Evolutionary conservation across 2,888 invertebrate genomes (phyloP).

Genomic region (Hyposoter dolosus): DNA sequence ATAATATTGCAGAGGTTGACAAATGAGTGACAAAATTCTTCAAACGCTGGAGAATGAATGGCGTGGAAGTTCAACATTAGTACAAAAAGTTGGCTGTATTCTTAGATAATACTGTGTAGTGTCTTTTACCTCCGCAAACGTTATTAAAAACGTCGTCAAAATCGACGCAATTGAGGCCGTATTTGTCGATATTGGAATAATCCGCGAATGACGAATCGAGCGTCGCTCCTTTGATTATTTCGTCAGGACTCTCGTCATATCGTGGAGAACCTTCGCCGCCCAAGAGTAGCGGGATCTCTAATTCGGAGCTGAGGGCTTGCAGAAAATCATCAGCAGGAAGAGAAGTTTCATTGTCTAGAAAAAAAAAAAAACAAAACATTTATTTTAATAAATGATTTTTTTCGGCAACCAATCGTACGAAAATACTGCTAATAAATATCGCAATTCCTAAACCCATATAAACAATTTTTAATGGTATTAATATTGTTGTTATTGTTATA

Average conservation of each 20-base stretch:
- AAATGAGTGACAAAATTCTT: too few species aligned
- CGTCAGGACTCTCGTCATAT: constrained; percentile 76
- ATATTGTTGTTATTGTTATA: neutral
- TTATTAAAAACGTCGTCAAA: constrained; percentile 66
- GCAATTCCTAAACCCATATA: neutral
- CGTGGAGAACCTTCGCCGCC: constrained; percentile 75
- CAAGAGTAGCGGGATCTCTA: constrained; percentile 78
- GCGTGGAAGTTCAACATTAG: too few species aligned
- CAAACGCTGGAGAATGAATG: too few species aligned
- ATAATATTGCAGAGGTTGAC: too few species aligned
- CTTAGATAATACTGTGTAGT: too few species aligned
- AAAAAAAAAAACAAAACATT: constrained; percentile 51
- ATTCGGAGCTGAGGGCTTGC: constrained; percentile 78
- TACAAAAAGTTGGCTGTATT: too few species aligned
- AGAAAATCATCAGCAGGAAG: constrained; percentile 79
- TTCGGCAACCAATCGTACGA: neutral
- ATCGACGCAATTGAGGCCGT: constrained; percentile 69
- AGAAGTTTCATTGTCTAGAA: constrained; percentile 74
- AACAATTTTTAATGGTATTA: neutral
- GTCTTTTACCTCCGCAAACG: constrained; percentile 53
- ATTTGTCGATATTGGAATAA: constrained; percentile 70
- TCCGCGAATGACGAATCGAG: constrained; percentile 61
- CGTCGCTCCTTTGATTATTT: constrained; percentile 75
- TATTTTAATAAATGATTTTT: neutral
- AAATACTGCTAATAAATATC: neutral